phyloP scores from a whole-genome alignment of 2,113 vertebrate genomes.

The Actinemys pallida region DNA sequence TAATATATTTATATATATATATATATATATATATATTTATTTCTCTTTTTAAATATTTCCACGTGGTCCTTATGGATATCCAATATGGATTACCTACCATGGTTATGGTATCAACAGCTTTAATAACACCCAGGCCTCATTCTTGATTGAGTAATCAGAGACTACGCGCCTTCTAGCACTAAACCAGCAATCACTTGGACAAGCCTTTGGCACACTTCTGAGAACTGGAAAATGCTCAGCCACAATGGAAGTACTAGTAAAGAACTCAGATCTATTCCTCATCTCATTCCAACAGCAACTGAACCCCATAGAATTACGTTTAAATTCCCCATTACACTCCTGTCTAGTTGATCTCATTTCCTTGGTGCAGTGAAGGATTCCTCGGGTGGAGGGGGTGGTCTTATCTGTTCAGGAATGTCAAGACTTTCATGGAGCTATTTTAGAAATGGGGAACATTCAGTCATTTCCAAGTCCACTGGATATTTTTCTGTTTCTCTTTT shows the following conservation, averaged over 20 bases:
- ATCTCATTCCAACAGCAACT: constrained; percentile 56
- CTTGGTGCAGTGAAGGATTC: neutral
- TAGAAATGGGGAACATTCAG: constrained; percentile 65
- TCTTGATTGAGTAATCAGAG: constrained; percentile 67
- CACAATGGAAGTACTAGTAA: constrained; percentile 44
- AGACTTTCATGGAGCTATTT: constrained; percentile 65
- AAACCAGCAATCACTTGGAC: constrained; percentile 67
- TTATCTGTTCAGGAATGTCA: constrained; percentile 68
- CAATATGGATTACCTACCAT: constrained; percentile 99
- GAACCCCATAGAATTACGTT: constrained; percentile 29
- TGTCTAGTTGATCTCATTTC: constrained; percentile 2
- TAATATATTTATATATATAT: constrained; percentile 74
- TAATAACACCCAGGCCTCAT: constrained; percentile 68
- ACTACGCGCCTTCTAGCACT: constrained; percentile 61
- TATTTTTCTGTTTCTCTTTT: constrained; percentile 55
- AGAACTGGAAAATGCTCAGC: constrained; percentile 62
- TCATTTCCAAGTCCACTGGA: constrained; percentile 70
- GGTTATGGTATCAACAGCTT: constrained; percentile 77
- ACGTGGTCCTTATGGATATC: constrained; percentile 89
- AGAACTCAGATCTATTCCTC: constrained; percentile 40
- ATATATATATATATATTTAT: constrained; percentile 82
- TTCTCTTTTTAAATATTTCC: constrained; percentile 87
- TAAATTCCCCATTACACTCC: neutral
- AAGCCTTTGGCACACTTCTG: constrained; percentile 70
- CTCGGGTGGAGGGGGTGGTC: neutral